Percentiles rank a stretch among this genome's conserved stretches.
phyloP scores from a whole-genome alignment of 2,797 vertebrate species.

The Leuciscus waleckii region DNA sequence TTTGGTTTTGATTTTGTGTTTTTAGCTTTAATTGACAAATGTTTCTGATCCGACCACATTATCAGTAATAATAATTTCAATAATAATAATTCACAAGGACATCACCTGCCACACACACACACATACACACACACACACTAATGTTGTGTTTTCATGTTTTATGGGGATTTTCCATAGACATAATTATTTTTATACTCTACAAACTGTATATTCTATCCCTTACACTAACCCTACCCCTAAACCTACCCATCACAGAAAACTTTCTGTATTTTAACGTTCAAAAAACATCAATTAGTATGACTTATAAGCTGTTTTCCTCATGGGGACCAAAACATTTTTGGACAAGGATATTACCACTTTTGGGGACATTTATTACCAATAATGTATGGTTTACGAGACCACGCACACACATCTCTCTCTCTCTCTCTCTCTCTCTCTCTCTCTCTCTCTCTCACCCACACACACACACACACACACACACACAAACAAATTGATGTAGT shows the following conservation, averaged over 20 bases:
- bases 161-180: neutral
- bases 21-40: neutral
- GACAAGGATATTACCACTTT: too few species aligned
- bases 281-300: neutral
- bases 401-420: too few species aligned
- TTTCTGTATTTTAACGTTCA: neutral
- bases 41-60: neutral
- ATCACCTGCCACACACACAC: neutral
- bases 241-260: neutral
- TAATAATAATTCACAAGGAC: neutral
- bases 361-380: too few species aligned
- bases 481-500: too few species aligned
- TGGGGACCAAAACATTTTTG: too few species aligned
- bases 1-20: neutral
- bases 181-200: neutral
- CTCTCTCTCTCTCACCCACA: too few species aligned
- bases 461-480: too few species aligned
- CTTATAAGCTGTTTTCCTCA: neutral
- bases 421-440: too few species aligned
- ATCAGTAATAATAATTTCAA: neutral
- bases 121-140: too few species aligned
- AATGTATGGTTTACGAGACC: too few species aligned
- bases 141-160: neutral
- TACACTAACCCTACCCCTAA: neutral
- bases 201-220: neutral